Evolutionary conservation across 2,888 invertebrate genomes (phyloP).

Genomic region (Mystacides longicornis): DNA sequence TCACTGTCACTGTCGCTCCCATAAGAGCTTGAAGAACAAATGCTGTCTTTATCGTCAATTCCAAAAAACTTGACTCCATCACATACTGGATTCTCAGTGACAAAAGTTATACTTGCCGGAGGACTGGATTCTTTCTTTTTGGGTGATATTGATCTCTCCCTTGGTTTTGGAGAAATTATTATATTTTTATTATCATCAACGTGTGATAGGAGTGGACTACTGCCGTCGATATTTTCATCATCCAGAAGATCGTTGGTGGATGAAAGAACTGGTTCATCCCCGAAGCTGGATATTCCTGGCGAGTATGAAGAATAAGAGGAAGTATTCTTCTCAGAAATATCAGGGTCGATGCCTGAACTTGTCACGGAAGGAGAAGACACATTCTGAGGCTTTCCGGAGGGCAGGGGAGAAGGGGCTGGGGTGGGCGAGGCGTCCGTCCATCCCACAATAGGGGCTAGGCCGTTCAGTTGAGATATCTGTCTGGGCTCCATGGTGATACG

Average conservation of each 20-base stretch:
- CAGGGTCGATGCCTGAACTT: conserved; percentile 45
- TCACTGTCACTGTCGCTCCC: conserved; percentile 29
- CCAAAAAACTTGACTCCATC: conserved; percentile 49
- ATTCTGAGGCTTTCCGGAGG: conserved; percentile 23
- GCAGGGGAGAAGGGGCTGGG: conserved; percentile 32
- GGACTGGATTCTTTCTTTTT: conserved; percentile 28
- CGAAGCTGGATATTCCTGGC: conserved; percentile 32
- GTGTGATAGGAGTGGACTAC: conserved; percentile 27
- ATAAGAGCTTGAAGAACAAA: conserved; percentile 35
- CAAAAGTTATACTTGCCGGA: conserved; percentile 14
- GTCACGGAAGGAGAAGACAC: conserved; percentile 36
- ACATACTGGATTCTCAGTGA: conserved; percentile 37
- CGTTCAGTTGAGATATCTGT: conserved; percentile 22
- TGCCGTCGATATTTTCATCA: conserved; percentile 30
- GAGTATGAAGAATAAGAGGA: conserved; percentile 28
- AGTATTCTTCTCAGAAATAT: conserved; percentile 36
- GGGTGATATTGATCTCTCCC: conserved; percentile 35
- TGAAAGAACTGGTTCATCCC: conserved; percentile 30
- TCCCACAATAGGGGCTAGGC: conserved; percentile 34
- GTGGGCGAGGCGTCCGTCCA: conserved; percentile 34
- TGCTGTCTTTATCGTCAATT: conserved; percentile 46
- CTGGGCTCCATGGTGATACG: conserved; percentile 18
- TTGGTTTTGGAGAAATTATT: conserved; percentile 23
- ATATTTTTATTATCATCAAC: conserved; percentile 29
- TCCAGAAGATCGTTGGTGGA: conserved; percentile 32